Evolutionary conservation across 1,140 invertebrate genomes (phyloP), one percentile per base, ranked within the genome.

Genomic region (Drosophila eugracilis): DNA sequence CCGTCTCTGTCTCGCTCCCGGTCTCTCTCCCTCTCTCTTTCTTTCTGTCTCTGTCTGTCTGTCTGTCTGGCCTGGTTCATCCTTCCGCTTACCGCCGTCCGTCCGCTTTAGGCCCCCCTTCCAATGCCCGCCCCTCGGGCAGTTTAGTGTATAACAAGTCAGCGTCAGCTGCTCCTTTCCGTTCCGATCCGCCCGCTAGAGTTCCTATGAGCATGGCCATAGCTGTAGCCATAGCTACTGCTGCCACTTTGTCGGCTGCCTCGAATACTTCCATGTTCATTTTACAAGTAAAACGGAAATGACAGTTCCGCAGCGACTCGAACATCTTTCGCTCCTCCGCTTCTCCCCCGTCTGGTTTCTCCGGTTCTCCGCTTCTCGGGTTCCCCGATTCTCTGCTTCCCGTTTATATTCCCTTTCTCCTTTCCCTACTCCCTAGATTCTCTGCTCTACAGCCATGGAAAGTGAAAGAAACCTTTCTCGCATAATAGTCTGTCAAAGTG

Each of bases 251-350:
- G 83, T 77, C 81, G 80, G 81, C 76, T 85, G 81, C 78, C 75
- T 89, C 76, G 85, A 89, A 89, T 89, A 84, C 84, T 89, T 89
- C 84, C 85, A 89, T 89, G 84, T 86, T 90, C 88, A 79, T 83
- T 86, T 89, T 89, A 80, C 88, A 84, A 90, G 88, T 88, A 84
- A 90, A 90, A 90, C 86, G 86, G 86, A 90, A 90, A 90, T 90
- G 86, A 90, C 86, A 90, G 86, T 86, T 90, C 88, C 85, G 81
- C 81, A 80, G 67, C 88, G 86, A 85, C 60, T 65, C 60, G 76
- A 88, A 88, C 78, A 88, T 88, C 83, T 83, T 88, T 88, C 53
- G 75, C 53, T 66, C 28, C 53, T 75, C 59, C 52, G 52, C 59
- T 48, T 34, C 69, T 36, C 53, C 21, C 32, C 21, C 32, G 28